These are phyloP conservation scores for Piaya cayana DNA, from an alignment of 2,113 vertebrate genomes.

Conservation along the genomic window DNA sequence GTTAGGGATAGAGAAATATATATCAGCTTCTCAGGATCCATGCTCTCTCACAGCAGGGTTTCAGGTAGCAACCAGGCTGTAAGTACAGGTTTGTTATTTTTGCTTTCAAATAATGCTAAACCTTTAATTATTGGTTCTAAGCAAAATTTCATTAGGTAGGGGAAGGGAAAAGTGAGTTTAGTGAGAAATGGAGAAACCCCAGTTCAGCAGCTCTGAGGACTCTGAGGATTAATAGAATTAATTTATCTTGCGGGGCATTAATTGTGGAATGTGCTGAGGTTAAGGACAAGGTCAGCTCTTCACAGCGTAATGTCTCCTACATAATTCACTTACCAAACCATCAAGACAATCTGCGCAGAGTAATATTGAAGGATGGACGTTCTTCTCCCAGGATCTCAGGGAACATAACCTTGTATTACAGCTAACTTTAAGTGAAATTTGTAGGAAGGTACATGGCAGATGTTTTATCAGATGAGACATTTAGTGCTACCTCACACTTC, in stretches of 20 bases:
- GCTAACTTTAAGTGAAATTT: background rate
- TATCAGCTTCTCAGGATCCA: background rate
- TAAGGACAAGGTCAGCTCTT: slow-evolving; percentile 61
- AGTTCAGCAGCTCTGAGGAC: slow-evolving; percentile 1
- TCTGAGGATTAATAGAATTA: slow-evolving; percentile 42
- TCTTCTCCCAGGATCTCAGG: background rate
- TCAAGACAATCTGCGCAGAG: slow-evolving; percentile 31
- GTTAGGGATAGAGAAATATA: background rate
- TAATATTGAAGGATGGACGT: slow-evolving; percentile 22
- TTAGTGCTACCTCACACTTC: background rate
- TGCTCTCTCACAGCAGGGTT: background rate
- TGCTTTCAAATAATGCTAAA: background rate
- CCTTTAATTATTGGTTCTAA: background rate
- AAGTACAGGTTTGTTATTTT: background rate
- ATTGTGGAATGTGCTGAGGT: slow-evolving; percentile 58
- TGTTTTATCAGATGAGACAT: background rate
- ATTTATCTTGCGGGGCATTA: slow-evolving; percentile 43
- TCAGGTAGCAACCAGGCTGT: background rate
- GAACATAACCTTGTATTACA: background rate
- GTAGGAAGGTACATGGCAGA: background rate
- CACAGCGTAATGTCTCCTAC: background rate
- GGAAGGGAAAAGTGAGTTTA: background rate
- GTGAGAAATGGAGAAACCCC: slow-evolving; percentile 33
- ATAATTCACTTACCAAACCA: slow-evolving; percentile 52
- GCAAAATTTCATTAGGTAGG: background rate